Percentiles rank a stretch among this genome's conserved stretches.
Conservation (phyloP, 1,140 invertebrate species). For the Diorhabda sublineata region DNA sequence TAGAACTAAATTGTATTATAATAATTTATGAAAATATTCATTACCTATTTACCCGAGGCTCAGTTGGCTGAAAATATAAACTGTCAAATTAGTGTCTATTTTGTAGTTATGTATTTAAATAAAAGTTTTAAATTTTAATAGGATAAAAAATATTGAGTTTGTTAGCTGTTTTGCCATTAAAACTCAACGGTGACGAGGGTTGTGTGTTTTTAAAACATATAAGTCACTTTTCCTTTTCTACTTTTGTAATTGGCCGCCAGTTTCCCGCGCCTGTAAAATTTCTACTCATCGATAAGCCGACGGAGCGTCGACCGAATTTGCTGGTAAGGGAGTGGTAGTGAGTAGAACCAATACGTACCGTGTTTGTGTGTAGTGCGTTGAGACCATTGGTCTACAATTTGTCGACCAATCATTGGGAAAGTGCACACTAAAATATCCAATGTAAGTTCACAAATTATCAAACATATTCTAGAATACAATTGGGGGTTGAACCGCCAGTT, state of each 20-base stretch:
- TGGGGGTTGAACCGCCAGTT: conserved; percentile 33
- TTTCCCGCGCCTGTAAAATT: conserved; percentile 43
- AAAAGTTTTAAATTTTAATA: too few species aligned
- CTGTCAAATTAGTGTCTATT: too few species aligned
- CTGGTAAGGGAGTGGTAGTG: conserved; percentile 54
- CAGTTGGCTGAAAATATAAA: too few species aligned
- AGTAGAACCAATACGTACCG: conserved; percentile 58
- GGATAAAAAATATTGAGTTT: too few species aligned
- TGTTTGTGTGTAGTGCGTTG: conserved; percentile 53
- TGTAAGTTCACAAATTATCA: conserved; percentile 76
- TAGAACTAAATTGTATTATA: too few species aligned
- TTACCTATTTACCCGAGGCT: too few species aligned
- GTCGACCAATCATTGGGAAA: conserved; percentile 67
- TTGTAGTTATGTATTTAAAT: too few species aligned
- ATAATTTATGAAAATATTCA: too few species aligned
- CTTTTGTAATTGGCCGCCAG: conserved; percentile 46
- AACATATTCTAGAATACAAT: conserved; percentile 46
- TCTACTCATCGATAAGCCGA: conserved; percentile 40
- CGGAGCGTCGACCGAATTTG: conserved; percentile 45
- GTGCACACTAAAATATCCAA: conserved; percentile 66
- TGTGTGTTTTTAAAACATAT: conserved; percentile 16
- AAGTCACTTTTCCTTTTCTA: conserved; percentile 40
- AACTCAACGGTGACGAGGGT: conserved; percentile 22
- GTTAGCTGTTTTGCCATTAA: too few species aligned
- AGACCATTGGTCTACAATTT: conserved; percentile 64